Evolutionary conservation across 2,113 vertebrate genomes (phyloP).

Genomic region (Macrotus californicus): DNA sequence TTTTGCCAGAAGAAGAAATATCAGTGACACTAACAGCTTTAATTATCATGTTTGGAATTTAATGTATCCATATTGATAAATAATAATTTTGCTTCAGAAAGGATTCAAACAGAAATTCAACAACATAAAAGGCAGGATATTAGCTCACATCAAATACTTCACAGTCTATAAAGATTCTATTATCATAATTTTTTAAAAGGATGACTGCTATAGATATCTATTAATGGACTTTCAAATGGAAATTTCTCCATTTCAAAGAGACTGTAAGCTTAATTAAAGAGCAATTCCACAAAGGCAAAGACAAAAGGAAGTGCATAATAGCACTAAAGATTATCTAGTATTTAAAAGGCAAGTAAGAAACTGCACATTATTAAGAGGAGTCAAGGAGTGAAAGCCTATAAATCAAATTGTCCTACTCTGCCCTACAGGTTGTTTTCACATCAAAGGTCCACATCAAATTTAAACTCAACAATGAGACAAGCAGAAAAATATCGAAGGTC

Average conservation of each 20-base stretch:
- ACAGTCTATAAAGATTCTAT: not conserved
- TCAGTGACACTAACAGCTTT: not conserved
- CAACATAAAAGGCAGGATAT: not conserved
- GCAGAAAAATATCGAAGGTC: not conserved
- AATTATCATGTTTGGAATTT: not conserved
- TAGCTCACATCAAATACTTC: not conserved
- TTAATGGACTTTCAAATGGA: not conserved
- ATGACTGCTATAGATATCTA: not conserved
- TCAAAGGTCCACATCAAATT: not conserved
- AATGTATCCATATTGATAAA: not conserved
- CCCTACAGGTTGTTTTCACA: not conserved
- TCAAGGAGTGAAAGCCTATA: not conserved
- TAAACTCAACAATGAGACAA: not conserved
- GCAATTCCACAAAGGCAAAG: not conserved
- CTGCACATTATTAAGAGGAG: not conserved
- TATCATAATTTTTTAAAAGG: not conserved
- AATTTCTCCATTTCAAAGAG: slow-evolving; percentile 5
- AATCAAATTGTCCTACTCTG: not conserved
- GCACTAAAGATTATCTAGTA: not conserved
- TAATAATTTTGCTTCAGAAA: not conserved
- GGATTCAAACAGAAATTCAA: not conserved
- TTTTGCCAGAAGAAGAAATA: not conserved
- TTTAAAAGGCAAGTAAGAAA: not conserved
- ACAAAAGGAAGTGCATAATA: not conserved
- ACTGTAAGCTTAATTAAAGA: not conserved